A percentile compares a stretch with the other conserved stretches of the same genome.
Conservation (phyloP, 2,797 vertebrate species). For the Lemur catta region DNA sequence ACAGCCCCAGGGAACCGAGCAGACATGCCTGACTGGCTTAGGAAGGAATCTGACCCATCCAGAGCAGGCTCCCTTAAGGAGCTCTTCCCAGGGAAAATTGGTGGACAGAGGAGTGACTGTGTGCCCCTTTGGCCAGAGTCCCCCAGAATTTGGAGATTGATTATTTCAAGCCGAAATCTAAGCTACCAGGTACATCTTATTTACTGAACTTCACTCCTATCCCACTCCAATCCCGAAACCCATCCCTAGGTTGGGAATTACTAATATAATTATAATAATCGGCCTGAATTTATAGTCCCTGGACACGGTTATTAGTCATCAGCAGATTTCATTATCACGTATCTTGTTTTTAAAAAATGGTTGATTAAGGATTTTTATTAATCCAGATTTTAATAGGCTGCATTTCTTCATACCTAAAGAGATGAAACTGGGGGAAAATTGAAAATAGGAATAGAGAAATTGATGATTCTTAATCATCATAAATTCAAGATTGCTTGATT, state of each 20-base stretch:
- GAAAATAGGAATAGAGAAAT: not conserved
- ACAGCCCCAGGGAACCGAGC: not conserved
- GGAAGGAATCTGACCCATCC: not conserved
- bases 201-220: not conserved
- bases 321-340: not conserved
- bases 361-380: not conserved
- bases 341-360: not conserved
- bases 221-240: not conserved
- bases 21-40: not conserved
- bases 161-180: constrained; percentile 4
- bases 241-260: not conserved
- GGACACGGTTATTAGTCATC: not conserved
- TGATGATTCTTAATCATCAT: not conserved
- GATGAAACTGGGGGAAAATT: not conserved
- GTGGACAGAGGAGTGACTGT: not conserved
- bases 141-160: not conserved
- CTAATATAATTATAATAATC: not conserved
- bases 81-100: not conserved
- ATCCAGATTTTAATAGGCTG: not conserved
- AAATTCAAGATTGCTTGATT: constrained; percentile 5
- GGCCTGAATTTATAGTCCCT: not conserved
- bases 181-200: not conserved
- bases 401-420: not conserved
- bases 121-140: not conserved
- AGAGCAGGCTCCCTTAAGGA: not conserved